Percentiles rank a stretch among this genome's conserved stretches.
These are phyloP conservation scores for Antheraea assamensis DNA, from an alignment of 2,888 invertebrate genomes.

Conservation along the genomic window DNA sequence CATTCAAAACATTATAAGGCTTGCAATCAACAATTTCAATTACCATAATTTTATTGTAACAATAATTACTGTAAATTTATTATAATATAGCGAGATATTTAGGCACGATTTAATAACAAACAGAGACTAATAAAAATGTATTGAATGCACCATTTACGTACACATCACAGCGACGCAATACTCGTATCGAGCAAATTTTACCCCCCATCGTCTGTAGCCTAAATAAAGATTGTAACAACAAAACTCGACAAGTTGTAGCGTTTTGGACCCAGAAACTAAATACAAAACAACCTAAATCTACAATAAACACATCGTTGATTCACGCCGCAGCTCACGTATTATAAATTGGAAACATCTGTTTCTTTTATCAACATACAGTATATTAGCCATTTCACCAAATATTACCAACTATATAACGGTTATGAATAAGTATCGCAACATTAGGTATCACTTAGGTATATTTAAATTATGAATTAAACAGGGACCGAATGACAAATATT, in stretches of 20 bases:
- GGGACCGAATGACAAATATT: neutral
- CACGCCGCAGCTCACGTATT: slow-evolving; percentile 15
- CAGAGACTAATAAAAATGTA: slow-evolving; percentile 2
- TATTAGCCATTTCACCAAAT: neutral
- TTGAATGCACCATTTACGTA: slow-evolving; percentile 24
- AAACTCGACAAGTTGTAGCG: slow-evolving; percentile 11
- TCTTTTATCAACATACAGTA: neutral
- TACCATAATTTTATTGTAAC: slow-evolving; percentile 1
- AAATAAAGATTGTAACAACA: neutral
- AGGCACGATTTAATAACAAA: slow-evolving; percentile 11
- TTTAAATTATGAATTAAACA: neutral
- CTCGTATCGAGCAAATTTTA: slow-evolving; percentile 36
- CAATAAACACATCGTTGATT: neutral
- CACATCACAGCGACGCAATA: slow-evolving; percentile 49
- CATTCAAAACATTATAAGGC: slow-evolving; percentile 51
- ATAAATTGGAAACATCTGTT: neutral
- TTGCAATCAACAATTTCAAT: neutral
- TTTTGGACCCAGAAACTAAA: slow-evolving; percentile 17
- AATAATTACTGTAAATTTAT: slow-evolving; percentile 10
- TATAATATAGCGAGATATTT: neutral
- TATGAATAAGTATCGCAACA: neutral
- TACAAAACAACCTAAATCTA: slow-evolving; percentile 13
- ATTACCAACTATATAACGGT: slow-evolving; percentile 3
- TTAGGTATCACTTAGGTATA: neutral
- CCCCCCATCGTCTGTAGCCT: slow-evolving; percentile 15